phyloP scores from a whole-genome alignment of 92 coral and sea anemone genomes.

The Virgularia gustaviana region DNA sequence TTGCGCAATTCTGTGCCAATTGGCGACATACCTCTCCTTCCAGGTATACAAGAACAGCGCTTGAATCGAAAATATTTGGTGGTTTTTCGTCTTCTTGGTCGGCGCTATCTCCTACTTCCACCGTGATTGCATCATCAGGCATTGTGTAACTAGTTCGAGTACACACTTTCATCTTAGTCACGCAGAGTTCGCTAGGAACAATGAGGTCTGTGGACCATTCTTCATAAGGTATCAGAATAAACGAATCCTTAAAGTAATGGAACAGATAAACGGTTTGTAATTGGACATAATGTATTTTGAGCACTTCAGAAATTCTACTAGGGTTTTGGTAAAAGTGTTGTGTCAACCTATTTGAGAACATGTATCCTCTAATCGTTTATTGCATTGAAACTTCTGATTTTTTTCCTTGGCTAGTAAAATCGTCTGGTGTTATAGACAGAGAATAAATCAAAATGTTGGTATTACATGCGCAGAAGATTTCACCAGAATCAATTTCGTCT shows the following conservation, averaged over 20 bases:
- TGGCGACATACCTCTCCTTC: conserved; percentile 80
- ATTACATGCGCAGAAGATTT: too few relatives aligned
- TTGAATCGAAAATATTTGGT: conserved; percentile 83
- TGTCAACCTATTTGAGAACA: too few relatives aligned
- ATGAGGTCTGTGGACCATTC: conserved; percentile 82
- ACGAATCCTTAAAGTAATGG: conserved; percentile 64
- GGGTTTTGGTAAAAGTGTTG: background rate
- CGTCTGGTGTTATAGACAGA: too few relatives aligned
- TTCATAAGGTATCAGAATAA: conserved; percentile 80
- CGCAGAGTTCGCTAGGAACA: conserved; percentile 85
- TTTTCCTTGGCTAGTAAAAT: too few relatives aligned
- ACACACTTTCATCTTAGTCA: conserved; percentile 73
- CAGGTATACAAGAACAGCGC: conserved; percentile 63
- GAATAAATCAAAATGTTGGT: too few relatives aligned
- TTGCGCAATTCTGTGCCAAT: background rate
- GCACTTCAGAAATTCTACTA: background rate
- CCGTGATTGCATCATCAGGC: conserved; percentile 74
- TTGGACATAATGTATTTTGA: too few relatives aligned
- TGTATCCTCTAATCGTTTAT: too few relatives aligned
- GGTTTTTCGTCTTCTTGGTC: conserved; percentile 60
- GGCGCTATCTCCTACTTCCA: conserved; percentile 56
- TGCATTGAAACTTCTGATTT: too few relatives aligned
- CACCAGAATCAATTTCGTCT: too few relatives aligned
- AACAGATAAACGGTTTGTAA: background rate
- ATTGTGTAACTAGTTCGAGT: conserved; percentile 75